A percentile compares a stretch with the other conserved stretches of the same genome.
phyloP scores from a whole-genome alignment of 2,113 vertebrate species.

The Panthera uncia region DNA sequence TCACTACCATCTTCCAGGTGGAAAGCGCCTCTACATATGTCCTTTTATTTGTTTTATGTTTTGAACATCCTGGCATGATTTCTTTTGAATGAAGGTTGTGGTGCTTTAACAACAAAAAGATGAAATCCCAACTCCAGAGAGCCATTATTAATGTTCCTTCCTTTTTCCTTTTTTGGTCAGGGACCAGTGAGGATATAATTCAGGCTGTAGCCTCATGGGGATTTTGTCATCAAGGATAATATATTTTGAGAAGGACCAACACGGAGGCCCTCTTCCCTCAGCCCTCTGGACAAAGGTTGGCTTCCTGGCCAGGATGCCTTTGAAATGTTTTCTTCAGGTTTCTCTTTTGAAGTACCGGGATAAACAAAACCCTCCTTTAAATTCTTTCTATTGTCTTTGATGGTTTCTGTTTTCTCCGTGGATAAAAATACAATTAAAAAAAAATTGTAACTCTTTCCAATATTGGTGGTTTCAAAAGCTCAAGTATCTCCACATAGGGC shows the following conservation, averaged over 20 bases:
- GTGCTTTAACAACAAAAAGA: neutral
- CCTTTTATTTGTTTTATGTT: neutral
- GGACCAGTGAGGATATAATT: neutral
- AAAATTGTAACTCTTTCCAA: neutral
- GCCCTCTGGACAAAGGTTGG: neutral
- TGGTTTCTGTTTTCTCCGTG: neutral
- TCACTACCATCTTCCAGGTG: neutral
- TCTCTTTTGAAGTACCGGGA: neutral
- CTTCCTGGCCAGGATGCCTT: constrained; percentile 51
- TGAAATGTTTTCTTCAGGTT: constrained; percentile 45
- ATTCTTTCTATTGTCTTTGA: constrained; percentile 17
- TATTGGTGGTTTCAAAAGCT: neutral
- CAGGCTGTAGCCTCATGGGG: neutral
- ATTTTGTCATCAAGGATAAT: neutral
- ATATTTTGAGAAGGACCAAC: constrained; percentile 28
- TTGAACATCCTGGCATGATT: neutral
- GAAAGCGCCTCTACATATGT: neutral
- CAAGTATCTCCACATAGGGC: neutral
- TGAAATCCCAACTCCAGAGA: neutral
- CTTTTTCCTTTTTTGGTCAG: neutral
- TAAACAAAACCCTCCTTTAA: constrained; percentile 26
- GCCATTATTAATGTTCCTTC: neutral
- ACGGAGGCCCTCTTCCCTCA: neutral
- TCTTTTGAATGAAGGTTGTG: constrained; percentile 27
- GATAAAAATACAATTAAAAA: constrained; percentile 21